Conservation (phyloP, 2,888 invertebrate species). For the Aquatica leii region DNA sequence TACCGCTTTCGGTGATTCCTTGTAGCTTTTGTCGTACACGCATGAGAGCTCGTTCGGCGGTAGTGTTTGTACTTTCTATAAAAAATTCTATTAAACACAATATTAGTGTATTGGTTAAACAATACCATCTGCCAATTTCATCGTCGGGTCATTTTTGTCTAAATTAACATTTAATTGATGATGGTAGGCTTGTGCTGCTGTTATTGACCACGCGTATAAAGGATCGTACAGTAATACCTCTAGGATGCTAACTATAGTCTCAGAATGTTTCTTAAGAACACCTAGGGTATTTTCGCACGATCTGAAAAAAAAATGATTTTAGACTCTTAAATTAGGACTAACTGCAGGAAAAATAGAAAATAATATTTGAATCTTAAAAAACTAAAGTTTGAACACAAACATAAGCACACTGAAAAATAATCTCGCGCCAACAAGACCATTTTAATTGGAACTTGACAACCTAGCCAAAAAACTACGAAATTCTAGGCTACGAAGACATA, state of each 20-base stretch:
- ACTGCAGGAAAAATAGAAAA: too few relatives aligned
- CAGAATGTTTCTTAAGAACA: conserved; percentile 80
- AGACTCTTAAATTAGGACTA: too few relatives aligned
- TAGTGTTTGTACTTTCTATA: conserved; percentile 62
- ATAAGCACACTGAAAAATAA: too few relatives aligned
- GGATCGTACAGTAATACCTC: conserved; percentile 95
- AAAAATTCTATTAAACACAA: too few relatives aligned
- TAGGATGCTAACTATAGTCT: conserved; percentile 85
- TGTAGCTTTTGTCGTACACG: conserved; percentile 86
- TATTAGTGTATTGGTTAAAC: too few relatives aligned
- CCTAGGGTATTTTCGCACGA: conserved; percentile 91
- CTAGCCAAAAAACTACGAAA: too few relatives aligned
- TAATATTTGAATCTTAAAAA: too few relatives aligned
- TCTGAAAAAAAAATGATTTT: conserved; percentile 60
- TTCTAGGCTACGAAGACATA: too few relatives aligned
- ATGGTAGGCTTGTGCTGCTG: conserved; percentile 68
- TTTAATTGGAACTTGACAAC: too few relatives aligned
- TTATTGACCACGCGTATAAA: conserved; percentile 88
- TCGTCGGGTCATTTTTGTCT: conserved; percentile 7
- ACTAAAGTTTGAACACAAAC: too few relatives aligned
- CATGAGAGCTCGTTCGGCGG: conserved; percentile 85
- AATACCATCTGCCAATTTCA: conserved; percentile 14
- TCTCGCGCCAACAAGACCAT: too few relatives aligned
- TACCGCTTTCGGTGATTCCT: conserved; percentile 80
- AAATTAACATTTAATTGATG: conserved; percentile 60